Base-by-base conservation (phyloP, 2,888 invertebrate species). In the Acleris literana region DNA sequence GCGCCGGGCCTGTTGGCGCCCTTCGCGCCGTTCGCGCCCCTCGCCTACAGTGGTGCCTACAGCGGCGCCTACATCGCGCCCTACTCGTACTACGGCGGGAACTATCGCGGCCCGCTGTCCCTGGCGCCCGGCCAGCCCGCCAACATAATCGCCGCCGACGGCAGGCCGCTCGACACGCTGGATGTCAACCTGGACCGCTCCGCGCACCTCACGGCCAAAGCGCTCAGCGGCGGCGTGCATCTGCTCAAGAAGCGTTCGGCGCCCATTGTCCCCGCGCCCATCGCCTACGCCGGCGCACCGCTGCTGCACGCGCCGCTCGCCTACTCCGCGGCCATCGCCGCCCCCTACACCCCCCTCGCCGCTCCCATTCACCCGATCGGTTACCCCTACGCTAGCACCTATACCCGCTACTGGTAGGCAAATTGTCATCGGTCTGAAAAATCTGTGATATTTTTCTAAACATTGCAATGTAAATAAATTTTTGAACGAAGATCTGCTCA, bases 71-170 rank as follows among this genome's bases (percentile, higher is more conserved):
- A 84, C 75, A 60, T 75, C 25, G 70, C 84, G 48, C 72, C 85
- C 56, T 79, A 33, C 33, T 33, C 33, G 11, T 33, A 18, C 54
- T 80, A 62, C 70, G 79, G 46, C 82, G 84, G 4, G 69, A 88
- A 88, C 82, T 89, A 88, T 79, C 82, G 86, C 68, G 88, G 85
- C 17, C 89, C 90, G 13, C 80, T 90, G 71, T 91, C 92, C 17
- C 82, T 92, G 65, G 89, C 90, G 1, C 92, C 90, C 13, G 88
- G 90, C 44, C 88, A 90, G 75, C 91, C 91, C 69, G 91, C 92
- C 73, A 86, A 85, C 77, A 80, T 92, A 64, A 75, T 90, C 63
- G 89, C 78, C 5, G 82, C 89, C 18, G 90, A 88, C 71, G 91
- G 92, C 77, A 85, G 89, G 76, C 91, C 91, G 9, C 79, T 92